Evolutionary conservation across 2,888 invertebrate species (phyloP), one percentile per base, ranked within the genome.

Genomic region (Creontiades dilutus): DNA sequence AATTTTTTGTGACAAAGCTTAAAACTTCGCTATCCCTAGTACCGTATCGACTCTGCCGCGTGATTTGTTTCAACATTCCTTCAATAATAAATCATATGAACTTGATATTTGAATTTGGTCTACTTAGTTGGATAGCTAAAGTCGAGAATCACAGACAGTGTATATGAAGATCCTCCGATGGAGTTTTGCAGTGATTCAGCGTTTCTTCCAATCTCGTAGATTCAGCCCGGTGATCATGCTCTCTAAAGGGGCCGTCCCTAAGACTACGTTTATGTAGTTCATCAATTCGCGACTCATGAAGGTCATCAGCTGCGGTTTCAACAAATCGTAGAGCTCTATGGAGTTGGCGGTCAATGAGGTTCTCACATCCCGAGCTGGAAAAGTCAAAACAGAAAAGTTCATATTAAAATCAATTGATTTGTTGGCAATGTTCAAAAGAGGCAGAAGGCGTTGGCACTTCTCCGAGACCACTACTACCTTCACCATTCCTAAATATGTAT

Each of bases 251-350:
- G 52, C 12, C 82, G 82, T 52, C 4, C 11, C 19, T 19, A 82
- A 23, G 13, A 82, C 52, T 7, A 48, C 52, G 52, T 82, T 82
- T 14, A 82, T 82, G 82, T 82, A 82, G 52, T 47, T 23, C 27
- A 14, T 46, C 23, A 82, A 48, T 52, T 52, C 23, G 0, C 2
- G 1, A 19, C 48, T 52, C 82, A 82, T 82, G 27, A 82, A 82
- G 52, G 4, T 16, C 86, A 86, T 86, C 11, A 86, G 19, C 28
- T 57, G 86, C 3, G 86, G 86, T 61, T 86, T 86, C 37, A 86
- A n/a, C 28, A 86, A n/a, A 23, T 86, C 68, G 86, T 61, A 86
- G n/a, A 86, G 86, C 48, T 86, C 86, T 14, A 86, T 46, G 11
- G 86, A 57, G 61, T 86, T 86, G 14, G 61, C 86, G 61, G 57